phyloP scores from a whole-genome alignment of 2,888 invertebrate species.

The Heliconius ismenius region DNA sequence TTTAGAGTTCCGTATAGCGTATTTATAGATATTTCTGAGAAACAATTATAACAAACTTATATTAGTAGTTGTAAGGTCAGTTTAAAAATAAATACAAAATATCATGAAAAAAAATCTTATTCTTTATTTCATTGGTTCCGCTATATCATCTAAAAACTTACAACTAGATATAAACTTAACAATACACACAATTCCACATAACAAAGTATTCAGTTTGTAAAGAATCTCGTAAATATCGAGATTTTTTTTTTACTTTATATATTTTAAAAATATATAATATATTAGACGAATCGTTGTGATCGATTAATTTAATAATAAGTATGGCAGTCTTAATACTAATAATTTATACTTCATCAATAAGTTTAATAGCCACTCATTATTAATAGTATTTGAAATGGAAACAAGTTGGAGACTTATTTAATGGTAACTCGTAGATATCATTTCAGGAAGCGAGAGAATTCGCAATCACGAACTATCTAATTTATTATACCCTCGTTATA shows the following conservation, averaged over 20 bases:
- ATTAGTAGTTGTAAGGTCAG: neutral
- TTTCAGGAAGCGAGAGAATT: constrained; percentile 10
- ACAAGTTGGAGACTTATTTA: constrained; percentile 9
- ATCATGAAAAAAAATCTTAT: constrained; percentile 42
- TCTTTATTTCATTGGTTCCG: constrained; percentile 69
- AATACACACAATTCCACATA: constrained; percentile 64
- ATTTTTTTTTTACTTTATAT: constrained; percentile 7
- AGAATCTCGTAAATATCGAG: constrained; percentile 30
- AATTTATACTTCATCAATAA: neutral
- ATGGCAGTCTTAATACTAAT: constrained; percentile 7
- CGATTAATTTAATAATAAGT: neutral
- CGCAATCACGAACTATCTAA: no score
- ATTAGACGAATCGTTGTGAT: constrained; percentile 1
- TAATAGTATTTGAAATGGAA: neutral
- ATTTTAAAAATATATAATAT: neutral
- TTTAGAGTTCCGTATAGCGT: no score
- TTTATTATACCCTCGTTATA: constrained; percentile 14
- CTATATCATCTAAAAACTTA: constrained; percentile 50
- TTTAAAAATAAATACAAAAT: neutral
- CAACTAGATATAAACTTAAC: constrained; percentile 46
- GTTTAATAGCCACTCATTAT: neutral
- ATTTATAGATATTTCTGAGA: no score
- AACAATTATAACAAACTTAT: no score
- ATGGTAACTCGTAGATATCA: constrained; percentile 8
- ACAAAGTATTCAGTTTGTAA: constrained; percentile 65